These are phyloP conservation scores for Philopotamus ludificatus DNA, from an alignment of 1,140 invertebrate genomes.

Conservation along the genomic window DNA sequence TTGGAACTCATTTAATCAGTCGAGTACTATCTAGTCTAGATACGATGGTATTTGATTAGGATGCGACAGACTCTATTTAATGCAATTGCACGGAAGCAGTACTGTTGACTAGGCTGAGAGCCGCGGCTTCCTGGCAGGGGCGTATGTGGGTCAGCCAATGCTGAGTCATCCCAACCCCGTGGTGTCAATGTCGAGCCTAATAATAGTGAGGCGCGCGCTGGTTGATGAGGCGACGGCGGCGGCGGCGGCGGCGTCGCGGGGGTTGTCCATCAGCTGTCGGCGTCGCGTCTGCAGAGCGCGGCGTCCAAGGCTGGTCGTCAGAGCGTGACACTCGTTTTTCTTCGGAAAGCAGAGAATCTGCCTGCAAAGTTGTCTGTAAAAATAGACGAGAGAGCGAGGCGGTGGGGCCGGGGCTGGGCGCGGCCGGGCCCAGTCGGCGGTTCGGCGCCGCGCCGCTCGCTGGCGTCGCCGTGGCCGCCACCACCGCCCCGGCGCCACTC, in stretches of 20 bases:
- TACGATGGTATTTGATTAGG: too few relatives aligned
- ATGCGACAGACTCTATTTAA: too few relatives aligned
- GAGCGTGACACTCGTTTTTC: background rate
- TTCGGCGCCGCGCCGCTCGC: background rate
- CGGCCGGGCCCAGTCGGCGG: slow-evolving; percentile 7
- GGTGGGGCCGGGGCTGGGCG: background rate
- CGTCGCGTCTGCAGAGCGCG: background rate
- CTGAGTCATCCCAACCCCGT: too few relatives aligned
- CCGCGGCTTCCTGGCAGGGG: too few relatives aligned
- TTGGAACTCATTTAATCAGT: too few relatives aligned
- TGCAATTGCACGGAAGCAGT: too few relatives aligned
- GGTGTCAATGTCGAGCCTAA: too few relatives aligned
- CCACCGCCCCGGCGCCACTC: background rate
- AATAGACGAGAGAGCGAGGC: background rate
- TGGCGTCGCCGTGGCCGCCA: background rate
- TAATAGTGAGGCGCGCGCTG: background rate
- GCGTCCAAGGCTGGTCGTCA: background rate
- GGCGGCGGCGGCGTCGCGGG: too few relatives aligned
- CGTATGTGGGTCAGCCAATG: too few relatives aligned
- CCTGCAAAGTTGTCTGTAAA: background rate
- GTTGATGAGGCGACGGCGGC: background rate
- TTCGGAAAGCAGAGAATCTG: background rate
- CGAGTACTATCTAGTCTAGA: too few relatives aligned
- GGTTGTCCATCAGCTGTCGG: background rate
- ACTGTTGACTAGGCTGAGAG: too few relatives aligned